Percentiles rank a stretch among this genome's conserved stretches.
phyloP scores from a whole-genome alignment of 2,888 invertebrate species.

The Polydrusus cervinus region DNA sequence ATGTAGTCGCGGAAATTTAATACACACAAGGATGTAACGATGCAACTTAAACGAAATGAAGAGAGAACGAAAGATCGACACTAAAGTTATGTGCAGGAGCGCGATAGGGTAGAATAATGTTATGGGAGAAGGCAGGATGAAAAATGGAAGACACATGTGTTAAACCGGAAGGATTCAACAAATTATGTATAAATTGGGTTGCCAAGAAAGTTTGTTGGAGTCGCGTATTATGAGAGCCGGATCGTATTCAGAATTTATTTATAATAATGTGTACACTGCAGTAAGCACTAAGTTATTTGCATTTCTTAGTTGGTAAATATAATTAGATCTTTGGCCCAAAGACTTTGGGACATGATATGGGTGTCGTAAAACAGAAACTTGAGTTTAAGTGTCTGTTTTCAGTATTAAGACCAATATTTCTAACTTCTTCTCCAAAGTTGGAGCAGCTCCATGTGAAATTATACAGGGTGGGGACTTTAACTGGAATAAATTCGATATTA shows the following conservation, averaged over 20 bases:
- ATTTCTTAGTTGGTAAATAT: neutral
- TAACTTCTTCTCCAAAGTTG: no score
- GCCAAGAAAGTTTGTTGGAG: slow-evolving; percentile 37
- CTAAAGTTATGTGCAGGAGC: neutral
- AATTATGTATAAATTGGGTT: slow-evolving; percentile 45
- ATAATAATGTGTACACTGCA: slow-evolving; percentile 14
- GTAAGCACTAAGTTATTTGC: slow-evolving; percentile 22
- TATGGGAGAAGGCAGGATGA: neutral
- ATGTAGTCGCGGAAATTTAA: slow-evolving; percentile 11
- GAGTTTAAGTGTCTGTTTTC: no score
- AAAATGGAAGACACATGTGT: slow-evolving; percentile 36
- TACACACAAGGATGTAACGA: slow-evolving; percentile 13
- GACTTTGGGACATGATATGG: neutral
- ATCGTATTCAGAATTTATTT: slow-evolving; percentile 31
- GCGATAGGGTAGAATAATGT: neutral
- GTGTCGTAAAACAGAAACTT: neutral
- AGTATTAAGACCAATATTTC: no score
- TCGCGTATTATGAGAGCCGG: neutral
- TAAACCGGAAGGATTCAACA: slow-evolving; percentile 40
- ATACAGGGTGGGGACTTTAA: no score
- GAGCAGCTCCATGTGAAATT: no score
- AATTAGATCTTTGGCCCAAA: no score
- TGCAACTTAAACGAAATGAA: neutral
- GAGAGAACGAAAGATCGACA: neutral
- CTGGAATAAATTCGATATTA: no score